Base-by-base conservation (phyloP, 2,797 vertebrate genomes). In the Mus spretus region DNA sequence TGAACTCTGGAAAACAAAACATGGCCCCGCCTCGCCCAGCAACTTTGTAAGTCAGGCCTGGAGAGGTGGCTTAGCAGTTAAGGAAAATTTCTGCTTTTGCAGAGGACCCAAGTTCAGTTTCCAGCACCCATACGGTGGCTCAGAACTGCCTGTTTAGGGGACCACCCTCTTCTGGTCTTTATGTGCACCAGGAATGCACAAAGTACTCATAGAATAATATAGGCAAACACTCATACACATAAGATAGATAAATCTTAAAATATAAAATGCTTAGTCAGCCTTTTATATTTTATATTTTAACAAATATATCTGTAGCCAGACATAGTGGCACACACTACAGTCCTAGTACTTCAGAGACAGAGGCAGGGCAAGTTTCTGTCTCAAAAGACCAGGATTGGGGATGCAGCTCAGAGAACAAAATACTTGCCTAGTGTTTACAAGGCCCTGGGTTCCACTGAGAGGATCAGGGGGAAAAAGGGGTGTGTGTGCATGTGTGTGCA, bases 1-100 rank as follows among this genome's bases (percentile, higher is more conserved):
- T 88, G 37, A 88, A 17, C 24, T 59, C 86, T 20, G 10, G 70
- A 75, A 88, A 75, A 31, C 31, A 44, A 31, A 19, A 75, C 9
- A 20, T 6, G 0, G 2, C 7, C 31, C 47, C 2, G 17, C 24
- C 14, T 28, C 0, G 0, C 61, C 61, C 22, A 17, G 65, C 10
- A 11, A 20, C 14, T 28, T 40, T 57, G 3, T 57, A 57, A 74
- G n/a, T 24, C 15, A 55, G 72, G n/a, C 37, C 61, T 37, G 17
- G 70, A 37, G 70, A 40, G 55, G n/a, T 82, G 55, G n/a, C 37
- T 28, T 24, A 44, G 81, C 19, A 8, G 13, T 26, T 44, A 44
- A 63, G 24, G 20, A 40, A 26, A 44, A 26, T 44, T 20, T 28
- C 81, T 83, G 40, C 81, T 63, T 59, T 63, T 47, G 17, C 2